These are phyloP conservation scores for Thymelicus lineola DNA, from an alignment of 2,888 invertebrate genomes.

Conservation along the genomic window DNA sequence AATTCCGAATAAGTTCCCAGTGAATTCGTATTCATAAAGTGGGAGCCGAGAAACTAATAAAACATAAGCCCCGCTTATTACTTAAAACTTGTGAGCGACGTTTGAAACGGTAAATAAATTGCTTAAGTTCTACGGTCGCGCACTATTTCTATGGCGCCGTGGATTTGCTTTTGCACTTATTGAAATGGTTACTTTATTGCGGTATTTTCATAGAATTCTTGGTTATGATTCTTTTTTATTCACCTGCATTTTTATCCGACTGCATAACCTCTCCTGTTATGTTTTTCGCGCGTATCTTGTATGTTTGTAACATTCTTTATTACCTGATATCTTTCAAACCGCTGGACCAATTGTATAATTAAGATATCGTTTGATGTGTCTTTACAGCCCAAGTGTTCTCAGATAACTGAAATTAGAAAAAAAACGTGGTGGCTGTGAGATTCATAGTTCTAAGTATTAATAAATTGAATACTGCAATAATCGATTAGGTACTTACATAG, in stretches of 20 bases:
- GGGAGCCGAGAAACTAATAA: conserved; percentile 54
- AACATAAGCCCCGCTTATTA: conserved; percentile 55
- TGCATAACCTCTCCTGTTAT: too few relatives aligned
- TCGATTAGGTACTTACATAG: too few relatives aligned
- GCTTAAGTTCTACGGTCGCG: conserved; percentile 44
- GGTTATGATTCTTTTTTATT: conserved; percentile 3
- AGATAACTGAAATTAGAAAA: too few relatives aligned
- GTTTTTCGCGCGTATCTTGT: too few relatives aligned
- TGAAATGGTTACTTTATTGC: conserved; percentile 21
- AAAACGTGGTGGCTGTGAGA: too few relatives aligned
- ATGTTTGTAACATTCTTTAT: too few relatives aligned
- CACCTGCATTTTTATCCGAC: not conserved
- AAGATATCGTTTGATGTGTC: too few relatives aligned
- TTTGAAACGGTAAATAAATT: conserved; percentile 53
- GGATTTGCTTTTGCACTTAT: conserved; percentile 28
- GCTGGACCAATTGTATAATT: too few relatives aligned
- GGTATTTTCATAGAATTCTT: not conserved
- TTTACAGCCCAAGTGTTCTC: too few relatives aligned
- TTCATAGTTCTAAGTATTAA: too few relatives aligned
- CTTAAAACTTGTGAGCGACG: conserved; percentile 50
- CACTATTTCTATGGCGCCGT: conserved; percentile 42
- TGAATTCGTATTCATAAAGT: conserved; percentile 54
- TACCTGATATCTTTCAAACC: too few relatives aligned
- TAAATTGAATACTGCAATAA: too few relatives aligned
- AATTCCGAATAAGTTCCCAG: conserved; percentile 50